Evolutionary conservation across 2,888 invertebrate species (phyloP).

Genomic region (Lithosia quadra): DNA sequence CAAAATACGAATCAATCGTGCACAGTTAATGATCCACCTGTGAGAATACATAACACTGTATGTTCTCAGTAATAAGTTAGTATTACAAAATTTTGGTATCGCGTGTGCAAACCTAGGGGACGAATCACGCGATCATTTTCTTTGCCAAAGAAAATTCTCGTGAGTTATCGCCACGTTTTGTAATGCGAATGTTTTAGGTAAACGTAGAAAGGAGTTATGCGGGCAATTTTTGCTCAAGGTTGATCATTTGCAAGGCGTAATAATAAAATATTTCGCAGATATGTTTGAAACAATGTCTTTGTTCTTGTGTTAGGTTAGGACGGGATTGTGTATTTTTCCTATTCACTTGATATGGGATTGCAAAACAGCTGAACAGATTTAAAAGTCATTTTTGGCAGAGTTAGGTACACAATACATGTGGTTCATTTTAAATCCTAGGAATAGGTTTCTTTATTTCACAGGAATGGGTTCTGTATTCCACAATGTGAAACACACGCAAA

Average conservation of each 20-base stretch:
- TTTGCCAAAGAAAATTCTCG: conserved; percentile 66
- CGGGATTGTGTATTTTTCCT: neutral
- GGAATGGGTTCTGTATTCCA: neutral
- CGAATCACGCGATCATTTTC: conserved; percentile 76
- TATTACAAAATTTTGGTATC: conserved; percentile 80
- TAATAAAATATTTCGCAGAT: neutral
- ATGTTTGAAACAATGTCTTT: neutral
- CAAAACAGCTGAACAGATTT: neutral
- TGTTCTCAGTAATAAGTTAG: conserved; percentile 64
- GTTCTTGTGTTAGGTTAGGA: neutral
- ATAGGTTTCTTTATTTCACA: neutral
- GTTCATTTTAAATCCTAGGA: neutral
- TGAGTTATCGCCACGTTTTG: conserved; percentile 72
- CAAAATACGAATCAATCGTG: conserved; percentile 26
- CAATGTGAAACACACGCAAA: no score
- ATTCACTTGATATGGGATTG: no score
- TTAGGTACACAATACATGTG: neutral
- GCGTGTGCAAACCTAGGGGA: conserved; percentile 73
- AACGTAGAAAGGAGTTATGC: conserved; percentile 34
- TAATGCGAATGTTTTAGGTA: conserved; percentile 47
- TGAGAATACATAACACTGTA: conserved; percentile 63
- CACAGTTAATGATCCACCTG: conserved; percentile 54
- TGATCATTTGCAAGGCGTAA: conserved; percentile 34
- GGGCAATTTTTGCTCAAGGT: conserved; percentile 33
- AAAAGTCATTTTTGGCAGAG: neutral